phyloP scores from a whole-genome alignment of 2,113 vertebrate genomes.

The Psammodynastes pulverulentus region DNA sequence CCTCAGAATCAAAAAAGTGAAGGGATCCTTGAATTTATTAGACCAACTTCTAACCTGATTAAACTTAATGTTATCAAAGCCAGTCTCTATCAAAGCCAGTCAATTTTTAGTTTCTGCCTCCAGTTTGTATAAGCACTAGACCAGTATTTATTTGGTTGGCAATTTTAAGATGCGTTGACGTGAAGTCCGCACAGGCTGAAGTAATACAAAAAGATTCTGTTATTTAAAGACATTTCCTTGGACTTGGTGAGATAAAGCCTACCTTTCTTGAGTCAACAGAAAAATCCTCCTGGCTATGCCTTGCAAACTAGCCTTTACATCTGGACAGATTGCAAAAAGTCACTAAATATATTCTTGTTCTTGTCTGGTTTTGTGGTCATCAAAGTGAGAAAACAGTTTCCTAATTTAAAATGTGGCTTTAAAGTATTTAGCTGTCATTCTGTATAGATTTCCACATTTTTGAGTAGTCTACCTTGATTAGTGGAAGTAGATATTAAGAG shows the following conservation, averaged over 20 bases:
- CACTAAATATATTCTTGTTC: not conserved
- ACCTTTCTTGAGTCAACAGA: not conserved
- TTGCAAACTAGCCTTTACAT: not conserved
- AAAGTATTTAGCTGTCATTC: not conserved
- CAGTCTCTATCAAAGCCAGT: not conserved
- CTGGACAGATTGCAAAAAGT: not conserved
- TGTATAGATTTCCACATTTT: not conserved
- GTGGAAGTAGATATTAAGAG: not conserved
- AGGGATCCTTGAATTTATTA: not conserved
- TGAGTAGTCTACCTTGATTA: not conserved
- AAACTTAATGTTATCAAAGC: not conserved
- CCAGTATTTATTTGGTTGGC: not conserved
- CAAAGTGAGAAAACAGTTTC: not conserved
- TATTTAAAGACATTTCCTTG: not conserved
- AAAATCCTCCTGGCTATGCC: not conserved
- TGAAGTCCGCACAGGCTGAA: not conserved
- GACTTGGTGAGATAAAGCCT: not conserved
- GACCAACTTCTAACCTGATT: not conserved
- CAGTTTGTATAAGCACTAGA: not conserved
- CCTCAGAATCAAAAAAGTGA: not conserved
- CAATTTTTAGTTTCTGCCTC: not conserved
- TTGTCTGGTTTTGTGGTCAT: not conserved
- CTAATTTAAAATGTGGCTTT: not conserved
- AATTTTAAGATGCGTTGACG: not conserved
- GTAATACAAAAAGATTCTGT: not conserved